These are phyloP conservation scores for Tetragonula clypearis DNA, from an alignment of 1,140 invertebrate genomes.

Conservation along the genomic window DNA sequence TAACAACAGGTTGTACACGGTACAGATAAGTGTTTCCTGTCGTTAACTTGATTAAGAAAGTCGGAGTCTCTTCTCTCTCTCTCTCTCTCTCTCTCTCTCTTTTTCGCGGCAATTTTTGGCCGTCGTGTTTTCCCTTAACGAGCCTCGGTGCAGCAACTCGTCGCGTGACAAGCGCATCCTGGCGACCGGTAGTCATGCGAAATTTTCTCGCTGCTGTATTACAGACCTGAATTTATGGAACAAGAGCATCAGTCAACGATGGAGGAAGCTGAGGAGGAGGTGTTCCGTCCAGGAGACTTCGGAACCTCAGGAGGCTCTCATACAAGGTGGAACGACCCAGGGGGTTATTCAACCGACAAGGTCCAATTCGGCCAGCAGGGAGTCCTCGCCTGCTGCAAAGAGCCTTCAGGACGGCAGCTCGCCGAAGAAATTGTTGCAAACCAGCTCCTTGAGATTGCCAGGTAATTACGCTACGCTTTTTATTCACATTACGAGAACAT, in stretches of 20 bases:
- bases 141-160: neutral
- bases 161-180: slow-evolving; percentile 7
- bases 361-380: slow-evolving; percentile 78
- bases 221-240: slow-evolving; percentile 87
- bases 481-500: neutral
- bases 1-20: slow-evolving; percentile 35
- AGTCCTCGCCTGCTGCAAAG: slow-evolving; percentile 77
- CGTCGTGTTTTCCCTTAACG: slow-evolving; percentile 20
- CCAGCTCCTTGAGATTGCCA: slow-evolving; percentile 84
- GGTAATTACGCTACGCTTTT: slow-evolving; percentile 66
- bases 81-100: neutral
- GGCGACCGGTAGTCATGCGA: neutral
- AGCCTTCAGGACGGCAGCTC: slow-evolving; percentile 70
- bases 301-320: slow-evolving; percentile 77
- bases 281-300: slow-evolving; percentile 85
- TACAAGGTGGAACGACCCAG: slow-evolving; percentile 74
- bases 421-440: slow-evolving; percentile 83
- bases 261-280: slow-evolving; percentile 86
- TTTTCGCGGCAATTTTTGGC: neutral
- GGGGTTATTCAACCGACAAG: slow-evolving; percentile 74
- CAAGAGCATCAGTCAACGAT: slow-evolving; percentile 88
- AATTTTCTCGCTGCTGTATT: slow-evolving; percentile 67
- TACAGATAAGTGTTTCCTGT: slow-evolving; percentile 61
- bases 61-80: neutral
- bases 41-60: slow-evolving; percentile 43